A percentile compares a stretch with the other conserved stretches of the same genome.
These are phyloP conservation scores for Stegodyphus dumicola DNA, from an alignment of 1,140 invertebrate species.

Conservation along the genomic window DNA sequence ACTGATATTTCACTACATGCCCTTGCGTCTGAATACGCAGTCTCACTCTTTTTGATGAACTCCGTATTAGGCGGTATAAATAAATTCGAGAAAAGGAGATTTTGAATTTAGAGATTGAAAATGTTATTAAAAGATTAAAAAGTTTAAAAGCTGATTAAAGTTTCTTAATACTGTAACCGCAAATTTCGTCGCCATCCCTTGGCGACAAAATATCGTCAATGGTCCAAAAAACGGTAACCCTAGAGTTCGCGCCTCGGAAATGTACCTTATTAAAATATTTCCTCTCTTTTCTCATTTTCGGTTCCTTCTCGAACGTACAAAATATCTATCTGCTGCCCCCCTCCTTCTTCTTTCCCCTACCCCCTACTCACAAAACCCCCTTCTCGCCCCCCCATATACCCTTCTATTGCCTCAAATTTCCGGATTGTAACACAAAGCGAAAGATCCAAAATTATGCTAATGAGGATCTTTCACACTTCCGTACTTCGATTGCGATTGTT, in stretches of 20 bases:
- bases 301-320: constrained; percentile 44
- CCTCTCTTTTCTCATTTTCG: constrained; percentile 58
- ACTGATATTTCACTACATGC: no score
- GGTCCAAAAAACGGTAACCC: constrained; percentile 26
- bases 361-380: not conserved
- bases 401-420: constrained; percentile 37
- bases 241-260: constrained; percentile 40
- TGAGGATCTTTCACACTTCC: constrained; percentile 35
- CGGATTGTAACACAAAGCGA: constrained; percentile 40
- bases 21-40: no score
- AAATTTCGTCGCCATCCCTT: not conserved
- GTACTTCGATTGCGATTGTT: not conserved
- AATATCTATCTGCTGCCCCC: constrained; percentile 45
- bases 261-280: constrained; percentile 62
- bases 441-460: constrained; percentile 55
- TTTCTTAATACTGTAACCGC: no score
- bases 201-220: not conserved
- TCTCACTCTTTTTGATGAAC: no score
- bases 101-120: no score
- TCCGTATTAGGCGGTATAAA: no score
- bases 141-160: no score
- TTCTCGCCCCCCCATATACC: not conserved
- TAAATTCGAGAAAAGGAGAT: no score
- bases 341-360: not conserved
- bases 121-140: no score